Percentiles rank a stretch among this genome's conserved stretches.
phyloP scores from a whole-genome alignment of 2,113 vertebrate species.

The Podarcis cretensis region DNA sequence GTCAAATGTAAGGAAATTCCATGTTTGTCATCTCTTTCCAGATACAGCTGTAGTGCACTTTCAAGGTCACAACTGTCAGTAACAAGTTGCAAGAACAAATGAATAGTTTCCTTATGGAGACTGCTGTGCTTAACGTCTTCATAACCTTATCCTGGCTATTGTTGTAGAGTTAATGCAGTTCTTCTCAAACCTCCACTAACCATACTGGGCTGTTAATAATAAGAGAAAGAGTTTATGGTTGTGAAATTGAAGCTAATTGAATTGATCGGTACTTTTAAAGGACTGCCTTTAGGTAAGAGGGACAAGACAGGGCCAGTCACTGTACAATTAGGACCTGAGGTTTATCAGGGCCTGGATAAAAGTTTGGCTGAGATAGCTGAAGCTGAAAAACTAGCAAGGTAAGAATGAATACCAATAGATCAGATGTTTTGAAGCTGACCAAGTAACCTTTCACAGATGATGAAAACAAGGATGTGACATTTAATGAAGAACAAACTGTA shows the following conservation, averaged over 20 bases:
- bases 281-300: not conserved
- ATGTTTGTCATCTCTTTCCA: not conserved
- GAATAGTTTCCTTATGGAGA: not conserved
- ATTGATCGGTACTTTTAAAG: not conserved
- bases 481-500: not conserved
- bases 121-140: not conserved
- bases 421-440: not conserved
- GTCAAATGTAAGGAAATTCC: not conserved
- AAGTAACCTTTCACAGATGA: not conserved
- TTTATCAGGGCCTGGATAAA: too few species aligned
- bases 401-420: not conserved
- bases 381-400: not conserved
- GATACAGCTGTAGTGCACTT: not conserved
- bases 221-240: too few species aligned
- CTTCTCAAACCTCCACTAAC: not conserved
- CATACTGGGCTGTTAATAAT: not conserved
- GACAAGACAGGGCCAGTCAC: too few species aligned
- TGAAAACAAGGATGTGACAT: not conserved
- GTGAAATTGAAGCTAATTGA: too few species aligned
- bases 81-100: not conserved
- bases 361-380: not conserved
- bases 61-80: not conserved
- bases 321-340: too few species aligned
- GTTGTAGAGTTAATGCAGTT: not conserved
- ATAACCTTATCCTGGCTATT: not conserved